phyloP scores from a whole-genome alignment of 1,140 invertebrate species.

The Mactra quadrangularis region DNA sequence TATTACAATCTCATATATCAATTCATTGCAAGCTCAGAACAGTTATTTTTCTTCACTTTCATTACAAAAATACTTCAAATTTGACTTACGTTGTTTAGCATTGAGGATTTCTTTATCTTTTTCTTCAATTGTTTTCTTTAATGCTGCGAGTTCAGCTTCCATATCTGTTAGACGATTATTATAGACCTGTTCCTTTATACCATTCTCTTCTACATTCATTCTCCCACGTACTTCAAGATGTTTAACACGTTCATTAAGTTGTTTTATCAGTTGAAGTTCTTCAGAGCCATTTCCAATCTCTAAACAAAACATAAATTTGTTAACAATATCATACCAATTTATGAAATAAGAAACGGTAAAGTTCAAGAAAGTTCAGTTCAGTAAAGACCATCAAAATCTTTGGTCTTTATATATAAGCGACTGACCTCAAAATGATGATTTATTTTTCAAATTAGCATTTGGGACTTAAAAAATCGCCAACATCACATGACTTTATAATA shows the following conservation, averaged over 20 bases:
- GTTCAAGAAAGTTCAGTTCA: not conserved
- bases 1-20: too few species aligned
- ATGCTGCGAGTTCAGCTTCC: not conserved
- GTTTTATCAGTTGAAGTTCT: not conserved
- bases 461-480: too few species aligned
- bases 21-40: too few species aligned
- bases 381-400: too few species aligned
- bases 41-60: too few species aligned
- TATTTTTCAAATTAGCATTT: too few species aligned
- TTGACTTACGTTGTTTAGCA: not conserved
- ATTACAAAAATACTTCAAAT: not conserved
- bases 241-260: not conserved
- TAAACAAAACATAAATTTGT: not conserved
- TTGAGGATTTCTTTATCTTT: not conserved
- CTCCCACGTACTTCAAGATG: not conserved
- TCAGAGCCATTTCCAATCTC: not conserved
- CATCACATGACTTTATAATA: too few species aligned
- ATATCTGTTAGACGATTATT: not conserved
- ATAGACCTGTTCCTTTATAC: not conserved
- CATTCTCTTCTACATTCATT: not conserved
- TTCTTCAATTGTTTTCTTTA: conserved; percentile 8
- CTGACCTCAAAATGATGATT: too few species aligned
- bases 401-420: too few species aligned
- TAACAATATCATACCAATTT: not conserved
- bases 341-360: not conserved